Percentiles rank a stretch among this genome's conserved stretches.
These are phyloP conservation scores for Bombus cullumanus DNA, from an alignment of 1,140 invertebrate species.

Conservation along the genomic window DNA sequence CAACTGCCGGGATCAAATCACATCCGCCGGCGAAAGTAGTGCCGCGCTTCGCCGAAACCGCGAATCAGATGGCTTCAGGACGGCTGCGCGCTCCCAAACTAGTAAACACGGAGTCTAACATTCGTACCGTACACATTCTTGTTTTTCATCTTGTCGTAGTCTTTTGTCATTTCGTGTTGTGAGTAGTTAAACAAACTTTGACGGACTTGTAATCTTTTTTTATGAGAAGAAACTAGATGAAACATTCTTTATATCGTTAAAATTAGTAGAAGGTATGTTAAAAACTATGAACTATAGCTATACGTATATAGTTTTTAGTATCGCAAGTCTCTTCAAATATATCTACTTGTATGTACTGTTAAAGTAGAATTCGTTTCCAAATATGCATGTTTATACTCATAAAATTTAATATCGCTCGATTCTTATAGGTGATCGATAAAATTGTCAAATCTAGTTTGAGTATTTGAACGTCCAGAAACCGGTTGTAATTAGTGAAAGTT, in stretches of 20 bases:
- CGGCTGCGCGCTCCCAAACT: slow-evolving; percentile 34
- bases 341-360: neutral
- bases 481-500: slow-evolving; percentile 18
- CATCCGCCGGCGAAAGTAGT: slow-evolving; percentile 66
- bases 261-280: neutral
- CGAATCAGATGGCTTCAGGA: slow-evolving; percentile 45
- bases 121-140: neutral
- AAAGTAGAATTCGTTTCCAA: neutral
- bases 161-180: neutral
- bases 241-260: neutral
- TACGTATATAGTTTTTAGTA: too few species aligned
- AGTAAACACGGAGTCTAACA: neutral
- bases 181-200: neutral
- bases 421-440: neutral
- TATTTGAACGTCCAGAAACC: neutral
- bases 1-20: slow-evolving; percentile 72
- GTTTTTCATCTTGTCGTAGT: neutral
- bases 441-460: neutral
- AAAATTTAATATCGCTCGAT: neutral
- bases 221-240: too few species aligned
- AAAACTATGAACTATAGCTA: neutral
- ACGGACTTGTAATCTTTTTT: neutral
- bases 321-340: neutral
- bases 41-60: slow-evolving; percentile 57
- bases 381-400: neutral